Percentiles rank a stretch among this genome's conserved stretches.
Conservation (phyloP, 2,888 invertebrate species). For the Trichacis sp. region DNA sequence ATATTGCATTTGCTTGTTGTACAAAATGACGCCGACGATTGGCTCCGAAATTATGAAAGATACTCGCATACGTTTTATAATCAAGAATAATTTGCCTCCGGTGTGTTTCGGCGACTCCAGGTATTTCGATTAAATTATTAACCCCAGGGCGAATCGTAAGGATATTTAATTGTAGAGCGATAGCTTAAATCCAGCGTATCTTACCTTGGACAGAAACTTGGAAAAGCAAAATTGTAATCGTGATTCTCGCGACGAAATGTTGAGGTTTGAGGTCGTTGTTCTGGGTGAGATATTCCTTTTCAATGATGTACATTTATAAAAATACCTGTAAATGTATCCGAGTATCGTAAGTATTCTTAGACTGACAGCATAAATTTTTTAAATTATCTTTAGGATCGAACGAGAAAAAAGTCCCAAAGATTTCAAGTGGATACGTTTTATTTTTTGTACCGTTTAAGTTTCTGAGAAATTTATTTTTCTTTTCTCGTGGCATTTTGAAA, state of each 20-base stretch:
- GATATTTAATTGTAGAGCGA: not conserved
- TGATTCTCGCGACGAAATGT: no score
- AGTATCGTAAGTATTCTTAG: constrained; percentile 14
- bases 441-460: constrained; percentile 61
- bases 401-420: not conserved
- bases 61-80: constrained; percentile 53
- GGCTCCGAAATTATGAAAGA: constrained; percentile 55
- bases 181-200: constrained; percentile 11
- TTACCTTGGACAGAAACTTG: not conserved
- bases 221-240: no score
- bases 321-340: constrained; percentile 11
- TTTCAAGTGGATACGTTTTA: constrained; percentile 54
- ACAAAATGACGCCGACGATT: constrained; percentile 53
- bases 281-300: not conserved
- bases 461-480: constrained; percentile 59
- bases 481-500: no score
- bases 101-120: constrained; percentile 53
- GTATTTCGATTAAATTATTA: constrained; percentile 47
- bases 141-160: no score
- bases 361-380: constrained; percentile 2
- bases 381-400: not conserved
- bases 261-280: not conserved
- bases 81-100: constrained; percentile 53
- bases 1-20: constrained; percentile 56
- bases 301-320: constrained; percentile 10